Evolutionary conservation across 2,888 invertebrate species (phyloP).

Genomic region (Diaprepes abbreviatus): DNA sequence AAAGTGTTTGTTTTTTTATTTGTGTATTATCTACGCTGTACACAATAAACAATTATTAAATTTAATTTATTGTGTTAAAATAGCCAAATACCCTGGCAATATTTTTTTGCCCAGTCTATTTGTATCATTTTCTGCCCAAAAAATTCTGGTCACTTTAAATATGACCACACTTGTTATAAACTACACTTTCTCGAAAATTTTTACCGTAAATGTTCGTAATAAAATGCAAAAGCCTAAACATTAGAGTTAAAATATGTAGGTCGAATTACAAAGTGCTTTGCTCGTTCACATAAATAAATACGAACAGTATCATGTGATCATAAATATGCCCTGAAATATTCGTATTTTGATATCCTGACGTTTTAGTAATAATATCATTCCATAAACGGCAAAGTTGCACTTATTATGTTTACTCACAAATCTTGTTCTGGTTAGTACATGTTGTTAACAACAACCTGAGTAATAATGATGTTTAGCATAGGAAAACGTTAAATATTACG

Average conservation of each 20-base stretch:
- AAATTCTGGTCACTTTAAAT: no score
- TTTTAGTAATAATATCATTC: slow-evolving; percentile 39
- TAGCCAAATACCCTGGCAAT: no score
- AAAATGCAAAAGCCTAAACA: slow-evolving; percentile 25
- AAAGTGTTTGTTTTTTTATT: no score
- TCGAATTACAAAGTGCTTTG: slow-evolving; percentile 36
- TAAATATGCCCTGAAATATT: slow-evolving; percentile 24
- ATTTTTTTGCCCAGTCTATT: no score
- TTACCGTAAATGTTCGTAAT: not conserved
- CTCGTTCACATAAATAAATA: slow-evolving; percentile 27
- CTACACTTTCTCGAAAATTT: not conserved
- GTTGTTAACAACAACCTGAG: not conserved
- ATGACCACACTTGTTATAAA: no score
- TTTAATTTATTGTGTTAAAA: no score
- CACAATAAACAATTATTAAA: no score
- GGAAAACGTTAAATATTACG: not conserved
- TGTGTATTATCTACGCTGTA: no score
- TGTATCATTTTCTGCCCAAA: no score
- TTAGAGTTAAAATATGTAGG: slow-evolving; percentile 28
- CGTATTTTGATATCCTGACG: slow-evolving; percentile 37
- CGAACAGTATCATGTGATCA: slow-evolving; percentile 9
- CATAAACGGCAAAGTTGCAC: slow-evolving; percentile 25
- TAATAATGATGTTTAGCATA: slow-evolving; percentile 11
- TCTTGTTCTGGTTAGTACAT: slow-evolving; percentile 5
- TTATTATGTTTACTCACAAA: slow-evolving; percentile 29